These are phyloP conservation scores for Todiramphus saurophagus DNA, from an alignment of 2,113 vertebrate genomes.

Conservation along the genomic window DNA sequence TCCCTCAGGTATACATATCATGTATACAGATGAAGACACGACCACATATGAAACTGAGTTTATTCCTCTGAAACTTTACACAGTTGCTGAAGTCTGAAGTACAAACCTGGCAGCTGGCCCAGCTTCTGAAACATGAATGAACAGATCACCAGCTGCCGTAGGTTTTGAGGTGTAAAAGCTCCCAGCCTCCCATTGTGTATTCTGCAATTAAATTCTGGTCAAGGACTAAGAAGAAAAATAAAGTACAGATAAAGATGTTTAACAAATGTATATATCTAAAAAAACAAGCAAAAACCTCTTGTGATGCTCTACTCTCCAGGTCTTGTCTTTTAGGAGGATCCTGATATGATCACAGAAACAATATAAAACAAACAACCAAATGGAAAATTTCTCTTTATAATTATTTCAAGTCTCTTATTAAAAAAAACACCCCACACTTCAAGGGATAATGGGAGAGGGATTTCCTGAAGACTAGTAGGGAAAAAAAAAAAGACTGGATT, in stretches of 20 bases:
- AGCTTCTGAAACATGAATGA: not conserved
- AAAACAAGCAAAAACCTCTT: not conserved
- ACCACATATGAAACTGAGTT: not conserved
- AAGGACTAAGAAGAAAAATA: not conserved
- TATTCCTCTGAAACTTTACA: not conserved
- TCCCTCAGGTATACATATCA: no score
- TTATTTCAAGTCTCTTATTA: not conserved
- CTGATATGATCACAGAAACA: accelerated
- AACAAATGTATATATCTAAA: not conserved
- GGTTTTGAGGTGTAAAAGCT: not conserved
- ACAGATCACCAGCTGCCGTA: not conserved
- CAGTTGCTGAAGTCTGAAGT: not conserved
- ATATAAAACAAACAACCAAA: not conserved
- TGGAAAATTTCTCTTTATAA: not conserved
- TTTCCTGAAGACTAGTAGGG: not conserved
- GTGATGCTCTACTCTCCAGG: not conserved
- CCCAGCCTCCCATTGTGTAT: not conserved
- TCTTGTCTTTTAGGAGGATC: not conserved
- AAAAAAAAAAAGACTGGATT: not conserved
- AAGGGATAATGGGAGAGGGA: not conserved
- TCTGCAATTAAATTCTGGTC: not conserved
- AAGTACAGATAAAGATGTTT: not conserved
- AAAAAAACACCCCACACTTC: not conserved
- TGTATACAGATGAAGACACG: not conserved
- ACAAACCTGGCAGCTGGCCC: not conserved